Base-by-base conservation (phyloP, 1,140 invertebrate genomes). In the Philotrypesis tridentata region DNA sequence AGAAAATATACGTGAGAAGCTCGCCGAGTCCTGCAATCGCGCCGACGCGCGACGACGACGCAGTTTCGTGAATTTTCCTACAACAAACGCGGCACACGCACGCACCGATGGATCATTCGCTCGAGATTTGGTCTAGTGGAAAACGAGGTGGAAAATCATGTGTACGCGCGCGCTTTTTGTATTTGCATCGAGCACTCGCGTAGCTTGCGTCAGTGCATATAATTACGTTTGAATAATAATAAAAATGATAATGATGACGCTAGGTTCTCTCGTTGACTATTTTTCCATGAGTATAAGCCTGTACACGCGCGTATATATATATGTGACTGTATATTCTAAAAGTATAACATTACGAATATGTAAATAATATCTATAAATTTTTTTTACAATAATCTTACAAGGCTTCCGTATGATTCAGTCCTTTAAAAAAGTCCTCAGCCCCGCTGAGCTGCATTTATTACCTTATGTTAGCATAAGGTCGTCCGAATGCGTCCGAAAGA, bases 291-390 rank as follows among this genome's bases (percentile, higher is more conserved):
- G 63, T 17, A 1, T 17, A 23, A n/a, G n/a, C n/a, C n/a, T n/a
- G n/a, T n/a, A n/a, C n/a, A n/a, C n/a, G n/a, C n/a, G n/a, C n/a
- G n/a, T n/a, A n/a, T n/a, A n/a, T n/a, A n/a, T n/a, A n/a, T n/a
- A n/a, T n/a, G n/a, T n/a, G n/a, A n/a, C n/a, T n/a, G n/a, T 65
- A 8, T 27, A 65, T 27, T 65, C 23, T 23, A 65, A 11, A 65
- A 65, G 11, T 65, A 65, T 65, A 43, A 43, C 40, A 65, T 65
- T 65, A 25, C 61, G n/a, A 65, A 27, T 27, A 65, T 65, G 61
- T 11, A 65, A 27, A 25, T 65, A 25, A 23, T 23, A 65, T 67
- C 63, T 67, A 67, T 67, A 67, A 25, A 14, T 65, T 67, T 67
- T 27, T 67, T 67, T 67, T 29, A 14, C 33, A 27, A 67, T 17